Evolutionary conservation across 2,113 vertebrate species (phyloP), one percentile per base, ranked within the genome.

Genomic region (Leucosticte australis): DNA sequence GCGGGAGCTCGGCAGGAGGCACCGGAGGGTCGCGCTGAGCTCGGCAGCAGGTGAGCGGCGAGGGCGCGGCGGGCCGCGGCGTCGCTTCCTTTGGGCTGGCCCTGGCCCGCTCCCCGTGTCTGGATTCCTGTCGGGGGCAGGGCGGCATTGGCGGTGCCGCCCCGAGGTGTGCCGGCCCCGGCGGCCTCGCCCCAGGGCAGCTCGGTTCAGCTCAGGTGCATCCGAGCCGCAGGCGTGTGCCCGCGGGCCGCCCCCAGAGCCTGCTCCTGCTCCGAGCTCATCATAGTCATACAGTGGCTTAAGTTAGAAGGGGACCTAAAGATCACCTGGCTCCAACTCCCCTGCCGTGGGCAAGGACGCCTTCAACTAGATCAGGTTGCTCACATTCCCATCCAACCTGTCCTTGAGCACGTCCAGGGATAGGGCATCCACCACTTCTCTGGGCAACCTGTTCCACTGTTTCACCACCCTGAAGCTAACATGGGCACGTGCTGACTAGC

Each of bases 31-130:
- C 89, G 97, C 94, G 69, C 81, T 96, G 89, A 96, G 92, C 89
- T 94, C 97, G 55, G 96, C 98, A 15, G 94, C 98, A 98, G 98
- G 99, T 98, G 97, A 98, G 97, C 68, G 47, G 62, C 46, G 62
- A 27, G 67, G 67, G 31, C 70, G 35, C 52, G 71, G 65, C 49
- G 69, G 75, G 59, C 62, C 24, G 70, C 6, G 65, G 83, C 50
- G 79, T 69, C 65, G 50, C 70, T 88, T 23, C 71, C 67, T 84
- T 26, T 23, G 75, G 63, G 77, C 18, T 8, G 12, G 56, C 56
- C 70, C 28, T 2, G 76, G 71, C 83, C 73, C 73, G 10, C 28
- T 79, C 39, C 13, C 30, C 7, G 16, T 7, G 37, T 13, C 41
- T 46, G 55, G 17, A 46, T 77, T 65, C 64, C 87, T 37, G n/a